Evolutionary conservation across 2,113 vertebrate species (phyloP).

Genomic region (Gavia stellata): DNA sequence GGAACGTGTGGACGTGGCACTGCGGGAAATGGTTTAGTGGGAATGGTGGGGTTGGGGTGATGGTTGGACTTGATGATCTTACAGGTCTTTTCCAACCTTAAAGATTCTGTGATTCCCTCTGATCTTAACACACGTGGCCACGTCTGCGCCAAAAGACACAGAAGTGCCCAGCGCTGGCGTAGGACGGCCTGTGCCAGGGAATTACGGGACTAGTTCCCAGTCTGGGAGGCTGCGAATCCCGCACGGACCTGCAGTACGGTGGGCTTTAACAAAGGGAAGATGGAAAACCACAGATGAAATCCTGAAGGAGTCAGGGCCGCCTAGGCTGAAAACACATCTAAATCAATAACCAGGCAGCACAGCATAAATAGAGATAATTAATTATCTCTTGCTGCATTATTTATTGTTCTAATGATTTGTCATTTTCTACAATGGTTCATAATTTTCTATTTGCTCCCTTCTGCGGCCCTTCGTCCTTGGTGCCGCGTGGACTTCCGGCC

Average conservation of each 20-base stretch:
- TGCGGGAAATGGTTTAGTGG: no score
- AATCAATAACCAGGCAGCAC: slow-evolving; percentile 5
- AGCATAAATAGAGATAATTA: background rate
- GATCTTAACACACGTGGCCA: rapidly evolving
- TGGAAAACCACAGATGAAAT: background rate
- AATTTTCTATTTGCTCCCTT: background rate
- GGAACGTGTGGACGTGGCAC: no score
- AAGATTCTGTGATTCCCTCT: no score
- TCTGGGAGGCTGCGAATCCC: rapidly evolving
- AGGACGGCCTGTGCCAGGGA: background rate
- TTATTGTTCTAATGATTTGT: background rate
- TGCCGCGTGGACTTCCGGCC: background rate
- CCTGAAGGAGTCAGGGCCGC: background rate
- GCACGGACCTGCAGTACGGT: rapidly evolving
- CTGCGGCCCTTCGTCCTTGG: background rate
- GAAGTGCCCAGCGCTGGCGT: background rate
- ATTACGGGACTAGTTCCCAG: rapidly evolving
- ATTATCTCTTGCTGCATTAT: background rate
- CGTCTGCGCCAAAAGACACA: rapidly evolving
- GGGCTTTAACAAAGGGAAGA: background rate
- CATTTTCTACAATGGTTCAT: background rate
- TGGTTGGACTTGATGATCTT: no score
- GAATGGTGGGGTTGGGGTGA: no score
- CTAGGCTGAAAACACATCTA: background rate
- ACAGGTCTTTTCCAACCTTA: no score